Evolutionary conservation across 2,888 invertebrate species (phyloP).

Genomic region (Tenthredo notha): DNA sequence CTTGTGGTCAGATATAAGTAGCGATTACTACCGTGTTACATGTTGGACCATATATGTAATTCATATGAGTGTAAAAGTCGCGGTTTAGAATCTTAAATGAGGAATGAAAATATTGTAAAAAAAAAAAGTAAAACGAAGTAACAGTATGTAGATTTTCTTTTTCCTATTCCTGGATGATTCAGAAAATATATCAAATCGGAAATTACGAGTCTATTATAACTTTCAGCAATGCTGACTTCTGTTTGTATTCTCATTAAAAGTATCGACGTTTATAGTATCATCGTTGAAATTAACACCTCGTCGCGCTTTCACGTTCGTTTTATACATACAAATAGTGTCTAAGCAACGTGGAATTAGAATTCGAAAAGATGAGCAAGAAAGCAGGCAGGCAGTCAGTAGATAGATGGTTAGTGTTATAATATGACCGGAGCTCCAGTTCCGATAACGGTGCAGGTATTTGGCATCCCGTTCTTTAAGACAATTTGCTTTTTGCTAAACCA

Average conservation of each 20-base stretch:
- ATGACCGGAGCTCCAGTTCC: slow-evolving; percentile 22
- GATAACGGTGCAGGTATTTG: slow-evolving; percentile 28
- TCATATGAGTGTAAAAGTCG: background rate
- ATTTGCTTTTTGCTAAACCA: background rate
- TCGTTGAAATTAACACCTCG: background rate
- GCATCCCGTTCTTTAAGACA: slow-evolving; percentile 28
- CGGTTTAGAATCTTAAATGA: background rate
- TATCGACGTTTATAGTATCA: background rate
- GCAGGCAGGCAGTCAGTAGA: background rate
- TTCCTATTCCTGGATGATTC: background rate
- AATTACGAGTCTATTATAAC: background rate
- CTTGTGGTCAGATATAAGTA: slow-evolving; percentile 29
- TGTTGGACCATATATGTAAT: background rate
- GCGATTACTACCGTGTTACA: slow-evolving; percentile 35
- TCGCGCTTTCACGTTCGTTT: background rate
- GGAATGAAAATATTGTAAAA: background rate
- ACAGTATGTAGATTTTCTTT: background rate
- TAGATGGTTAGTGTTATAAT: slow-evolving; percentile 16
- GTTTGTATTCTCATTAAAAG: background rate
- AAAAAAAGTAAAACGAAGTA: background rate
- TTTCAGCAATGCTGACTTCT: background rate
- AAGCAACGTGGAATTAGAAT: background rate
- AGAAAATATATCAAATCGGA: background rate
- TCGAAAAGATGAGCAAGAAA: background rate
- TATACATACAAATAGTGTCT: background rate